Evolutionary conservation across 2,113 vertebrate genomes (phyloP), one percentile per base, ranked within the genome.

Genomic region (Herpailurus yagouaroundi): DNA sequence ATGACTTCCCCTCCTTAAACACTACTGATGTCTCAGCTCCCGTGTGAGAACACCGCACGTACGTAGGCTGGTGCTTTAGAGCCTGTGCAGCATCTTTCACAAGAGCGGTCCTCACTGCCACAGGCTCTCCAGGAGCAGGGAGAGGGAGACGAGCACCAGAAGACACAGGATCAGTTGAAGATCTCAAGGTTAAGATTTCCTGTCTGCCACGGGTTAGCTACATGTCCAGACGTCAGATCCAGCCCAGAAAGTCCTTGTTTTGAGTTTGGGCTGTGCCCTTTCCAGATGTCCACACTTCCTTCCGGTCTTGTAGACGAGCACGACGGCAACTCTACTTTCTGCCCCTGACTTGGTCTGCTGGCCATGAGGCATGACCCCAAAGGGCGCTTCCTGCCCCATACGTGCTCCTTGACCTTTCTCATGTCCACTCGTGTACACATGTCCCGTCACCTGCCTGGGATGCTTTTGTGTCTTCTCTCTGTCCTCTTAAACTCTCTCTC

Each of bases 391-490:
- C 25, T 45, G 6, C 14, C 38, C n/a, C 14, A 3, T 4, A 27
- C 33, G 5, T 4, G 1, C 2, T 2, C 16, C 3, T 0, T 13
- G 2, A 1, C 29, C 71, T 9, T 73, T 45, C 48, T 29, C 31
- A 15, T 25, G 21, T 25, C 15, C 0, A 1, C n/a, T 0, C 4
- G 0, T 0, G 0, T 1, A 18, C 60, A 7, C 31, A 10, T 0
- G 13, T 36, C 2, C 1, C 1, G 23, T 10, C 80, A 18, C 21
- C 31, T 86, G 16, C 31, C 38, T 73, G 13, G 5, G n/a, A 19
- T 41, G 57, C 38, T 68, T 48, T 4, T 48, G 12, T 15, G 3
- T 29, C 60, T 71, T 23, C 36, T 19, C 8, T 77, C 18, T 18
- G 18, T 45, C 74, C 41, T 81, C 64, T 89, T 60, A n/a, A 77